Percentiles rank a stretch among this genome's conserved stretches.
phyloP scores from a whole-genome alignment of 1,140 invertebrate genomes.

The Rhyacophila brunnea region DNA sequence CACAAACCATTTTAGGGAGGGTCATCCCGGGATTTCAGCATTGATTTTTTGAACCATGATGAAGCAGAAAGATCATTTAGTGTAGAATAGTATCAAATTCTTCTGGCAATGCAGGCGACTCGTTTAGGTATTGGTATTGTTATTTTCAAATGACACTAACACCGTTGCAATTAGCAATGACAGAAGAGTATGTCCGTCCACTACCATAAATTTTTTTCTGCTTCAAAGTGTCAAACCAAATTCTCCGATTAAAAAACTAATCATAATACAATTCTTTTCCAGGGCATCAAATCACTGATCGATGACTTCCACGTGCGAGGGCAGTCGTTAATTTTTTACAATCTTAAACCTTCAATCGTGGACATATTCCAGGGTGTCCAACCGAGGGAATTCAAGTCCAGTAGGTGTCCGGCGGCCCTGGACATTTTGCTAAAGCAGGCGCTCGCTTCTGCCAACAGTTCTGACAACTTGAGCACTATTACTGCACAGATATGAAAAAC shows the following conservation, averaged over 20 bases:
- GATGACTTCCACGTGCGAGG: slow-evolving; percentile 70
- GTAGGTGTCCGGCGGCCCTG: slow-evolving; percentile 61
- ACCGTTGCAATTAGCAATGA: too few relatives aligned
- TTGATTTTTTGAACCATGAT: too few relatives aligned
- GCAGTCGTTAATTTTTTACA: slow-evolving; percentile 73
- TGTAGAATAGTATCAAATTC: too few relatives aligned
- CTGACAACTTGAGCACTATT: neutral
- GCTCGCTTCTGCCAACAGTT: slow-evolving; percentile 1
- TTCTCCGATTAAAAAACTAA: too few relatives aligned
- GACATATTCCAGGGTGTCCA: slow-evolving; percentile 69
- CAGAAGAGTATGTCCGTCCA: neutral
- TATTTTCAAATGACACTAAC: too few relatives aligned
- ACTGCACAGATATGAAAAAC: neutral
- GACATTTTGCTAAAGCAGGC: slow-evolving; percentile 58
- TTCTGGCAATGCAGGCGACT: too few relatives aligned
- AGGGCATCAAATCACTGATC: slow-evolving; percentile 73
- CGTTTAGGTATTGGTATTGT: too few relatives aligned
- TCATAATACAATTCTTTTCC: slow-evolving; percentile 35
- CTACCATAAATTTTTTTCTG: too few relatives aligned
- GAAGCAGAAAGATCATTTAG: too few relatives aligned
- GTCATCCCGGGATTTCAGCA: too few relatives aligned
- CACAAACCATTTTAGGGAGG: too few relatives aligned
- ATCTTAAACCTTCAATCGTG: slow-evolving; percentile 69
- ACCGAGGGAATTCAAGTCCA: slow-evolving; percentile 65
- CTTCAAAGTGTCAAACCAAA: too few relatives aligned